phyloP scores from a whole-genome alignment of 2,797 vertebrate species.

The Chiroxiphia lanceolata region DNA sequence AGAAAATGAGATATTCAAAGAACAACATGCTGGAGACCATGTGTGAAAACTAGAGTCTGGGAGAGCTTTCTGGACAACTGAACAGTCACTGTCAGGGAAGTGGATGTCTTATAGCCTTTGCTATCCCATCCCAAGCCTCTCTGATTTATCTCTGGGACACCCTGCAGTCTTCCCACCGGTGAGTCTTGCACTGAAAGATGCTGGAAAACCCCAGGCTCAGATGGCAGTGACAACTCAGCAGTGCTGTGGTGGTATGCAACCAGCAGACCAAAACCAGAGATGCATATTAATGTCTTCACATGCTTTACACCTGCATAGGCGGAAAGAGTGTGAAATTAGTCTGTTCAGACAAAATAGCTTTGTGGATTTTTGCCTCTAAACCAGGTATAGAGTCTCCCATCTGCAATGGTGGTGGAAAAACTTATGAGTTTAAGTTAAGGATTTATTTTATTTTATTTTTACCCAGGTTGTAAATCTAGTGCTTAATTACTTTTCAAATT shows the following conservation, averaged over 20 bases:
- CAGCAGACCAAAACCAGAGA: background rate
- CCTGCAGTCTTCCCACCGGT: background rate
- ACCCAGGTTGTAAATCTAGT: background rate
- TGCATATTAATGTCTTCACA: background rate
- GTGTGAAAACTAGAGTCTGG: background rate
- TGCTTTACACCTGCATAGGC: background rate
- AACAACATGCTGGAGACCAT: accelerated
- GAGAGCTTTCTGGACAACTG: background rate
- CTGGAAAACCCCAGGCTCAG: background rate
- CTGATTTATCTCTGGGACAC: background rate
- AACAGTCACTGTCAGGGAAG: background rate
- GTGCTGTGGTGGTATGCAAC: background rate
- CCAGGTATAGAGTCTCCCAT: background rate
- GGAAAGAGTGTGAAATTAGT: background rate
- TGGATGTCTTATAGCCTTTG: background rate
- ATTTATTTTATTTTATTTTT: background rate
- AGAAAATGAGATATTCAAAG: background rate
- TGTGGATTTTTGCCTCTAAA: background rate
- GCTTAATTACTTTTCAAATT: background rate
- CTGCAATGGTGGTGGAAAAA: background rate
- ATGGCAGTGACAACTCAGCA: background rate
- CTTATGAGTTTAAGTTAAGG: background rate
- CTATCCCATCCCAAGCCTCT: background rate
- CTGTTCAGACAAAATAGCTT: background rate
- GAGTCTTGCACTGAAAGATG: background rate